Evolutionary conservation across 2,797 vertebrate species (phyloP).

Genomic region (Emydoidea blandingii): DNA sequence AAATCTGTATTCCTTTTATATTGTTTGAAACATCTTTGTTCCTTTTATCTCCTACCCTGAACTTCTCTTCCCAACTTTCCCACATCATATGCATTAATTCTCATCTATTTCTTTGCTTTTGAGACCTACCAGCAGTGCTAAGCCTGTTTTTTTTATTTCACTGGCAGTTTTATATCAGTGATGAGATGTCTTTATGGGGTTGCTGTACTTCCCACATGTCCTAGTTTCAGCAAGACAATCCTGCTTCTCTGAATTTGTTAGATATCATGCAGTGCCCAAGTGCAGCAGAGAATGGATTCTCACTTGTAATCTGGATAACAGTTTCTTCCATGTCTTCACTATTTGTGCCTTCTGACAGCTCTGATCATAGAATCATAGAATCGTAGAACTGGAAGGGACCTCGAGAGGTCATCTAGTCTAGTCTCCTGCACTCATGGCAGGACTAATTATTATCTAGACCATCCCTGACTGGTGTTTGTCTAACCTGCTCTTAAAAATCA

Average conservation of each 20-base stretch:
- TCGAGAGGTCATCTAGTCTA: too few species aligned
- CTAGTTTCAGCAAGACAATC: neutral
- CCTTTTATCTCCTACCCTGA: neutral
- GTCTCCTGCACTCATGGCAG: too few species aligned
- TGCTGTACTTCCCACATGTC: neutral
- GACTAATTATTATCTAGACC: too few species aligned
- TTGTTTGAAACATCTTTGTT: neutral
- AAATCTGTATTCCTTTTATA: slow-evolving; percentile 5
- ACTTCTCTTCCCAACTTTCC: neutral
- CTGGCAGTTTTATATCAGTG: neutral
- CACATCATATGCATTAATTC: neutral
- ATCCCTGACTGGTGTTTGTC: too few species aligned
- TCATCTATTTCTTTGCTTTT: slow-evolving; percentile 17
- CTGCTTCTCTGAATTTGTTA: neutral
- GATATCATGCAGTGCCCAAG: neutral
- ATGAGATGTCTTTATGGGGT: neutral
- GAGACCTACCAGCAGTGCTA: neutral
- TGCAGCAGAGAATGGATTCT: neutral
- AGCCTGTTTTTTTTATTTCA: neutral
- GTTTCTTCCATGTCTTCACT: neutral
- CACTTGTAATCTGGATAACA: neutral
- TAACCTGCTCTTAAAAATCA: too few species aligned
- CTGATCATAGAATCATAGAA: neutral
- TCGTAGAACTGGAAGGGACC: too few species aligned
- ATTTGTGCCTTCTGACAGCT: neutral